Evolutionary conservation across 2,888 invertebrate species (phyloP).

Genomic region (Hemithea aestivaria): DNA sequence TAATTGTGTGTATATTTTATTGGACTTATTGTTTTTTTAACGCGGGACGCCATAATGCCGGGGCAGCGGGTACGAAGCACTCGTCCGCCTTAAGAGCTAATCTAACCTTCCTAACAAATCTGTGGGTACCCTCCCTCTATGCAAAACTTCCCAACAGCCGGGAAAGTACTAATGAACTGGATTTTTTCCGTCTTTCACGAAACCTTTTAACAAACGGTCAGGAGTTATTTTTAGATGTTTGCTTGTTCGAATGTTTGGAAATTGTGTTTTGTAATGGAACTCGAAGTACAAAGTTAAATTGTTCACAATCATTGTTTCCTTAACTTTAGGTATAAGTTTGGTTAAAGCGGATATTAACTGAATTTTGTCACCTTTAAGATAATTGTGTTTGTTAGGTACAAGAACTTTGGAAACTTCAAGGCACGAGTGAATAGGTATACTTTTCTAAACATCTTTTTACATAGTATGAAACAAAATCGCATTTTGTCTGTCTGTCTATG

Average conservation of each 20-base stretch:
- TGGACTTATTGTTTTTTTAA: too few relatives aligned
- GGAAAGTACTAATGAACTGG: conserved; percentile 20
- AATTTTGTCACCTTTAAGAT: not conserved
- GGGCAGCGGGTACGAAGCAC: too few relatives aligned
- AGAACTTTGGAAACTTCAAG: too few relatives aligned
- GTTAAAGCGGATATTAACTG: not conserved
- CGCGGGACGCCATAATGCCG: too few relatives aligned
- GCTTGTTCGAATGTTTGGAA: conserved; percentile 14
- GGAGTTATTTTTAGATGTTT: conserved; percentile 2
- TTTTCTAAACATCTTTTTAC: too few relatives aligned
- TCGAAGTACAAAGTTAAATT: conserved; percentile 6
- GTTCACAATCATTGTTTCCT: not conserved
- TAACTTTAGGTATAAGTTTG: conserved; percentile 1
- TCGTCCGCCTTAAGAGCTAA: too few relatives aligned
- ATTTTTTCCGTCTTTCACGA: conserved; percentile 3
- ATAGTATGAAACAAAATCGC: too few relatives aligned
- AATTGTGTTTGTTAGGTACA: too few relatives aligned
- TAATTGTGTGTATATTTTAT: too few relatives aligned
- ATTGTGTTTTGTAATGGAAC: conserved; percentile 10
- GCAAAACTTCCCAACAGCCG: conserved; percentile 12
- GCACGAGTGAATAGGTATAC: too few relatives aligned
- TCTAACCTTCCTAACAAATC: too few relatives aligned
- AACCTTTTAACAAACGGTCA: conserved; percentile 1
- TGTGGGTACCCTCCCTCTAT: not conserved
- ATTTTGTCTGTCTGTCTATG: too few relatives aligned